Conservation (phyloP, 2,113 vertebrate species). For the Acrocephalus arundinaceus region DNA sequence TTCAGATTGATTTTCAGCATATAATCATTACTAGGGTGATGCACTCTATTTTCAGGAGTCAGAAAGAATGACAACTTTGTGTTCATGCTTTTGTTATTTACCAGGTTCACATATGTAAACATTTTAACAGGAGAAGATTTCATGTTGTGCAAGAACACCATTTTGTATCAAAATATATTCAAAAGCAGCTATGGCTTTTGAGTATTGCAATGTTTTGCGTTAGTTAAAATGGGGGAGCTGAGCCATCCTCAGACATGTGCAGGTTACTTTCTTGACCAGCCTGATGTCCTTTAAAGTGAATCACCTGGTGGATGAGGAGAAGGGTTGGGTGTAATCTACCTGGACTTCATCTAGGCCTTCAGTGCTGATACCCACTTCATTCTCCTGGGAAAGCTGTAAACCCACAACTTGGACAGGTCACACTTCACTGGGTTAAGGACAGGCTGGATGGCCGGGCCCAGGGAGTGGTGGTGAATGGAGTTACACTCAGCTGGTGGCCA, state of each 20-base stretch:
- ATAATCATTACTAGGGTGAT: not conserved
- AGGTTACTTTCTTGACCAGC: not conserved
- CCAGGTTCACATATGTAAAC: not conserved
- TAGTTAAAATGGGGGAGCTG: not conserved
- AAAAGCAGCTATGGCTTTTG: not conserved
- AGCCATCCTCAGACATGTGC: not conserved
- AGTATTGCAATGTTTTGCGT: not conserved
- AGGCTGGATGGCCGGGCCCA: no score
- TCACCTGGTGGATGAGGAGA: not conserved
- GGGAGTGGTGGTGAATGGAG: not conserved
- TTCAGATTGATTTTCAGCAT: not conserved
- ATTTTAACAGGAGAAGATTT: not conserved
- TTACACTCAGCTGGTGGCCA: not conserved
- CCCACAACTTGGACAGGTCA: no score
- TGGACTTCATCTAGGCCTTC: not conserved
- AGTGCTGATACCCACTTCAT: no score
- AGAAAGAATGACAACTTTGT: not conserved
- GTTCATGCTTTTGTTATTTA: not conserved
- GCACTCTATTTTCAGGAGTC: not conserved
- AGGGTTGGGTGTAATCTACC: not conserved
- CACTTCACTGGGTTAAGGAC: accelerated
- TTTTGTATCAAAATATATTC: not conserved
- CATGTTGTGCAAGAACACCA: not conserved
- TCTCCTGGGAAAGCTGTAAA: not conserved
- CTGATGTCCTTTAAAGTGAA: not conserved